Base-by-base conservation (phyloP, 2,888 invertebrate genomes). In the Diadromus collaris region DNA sequence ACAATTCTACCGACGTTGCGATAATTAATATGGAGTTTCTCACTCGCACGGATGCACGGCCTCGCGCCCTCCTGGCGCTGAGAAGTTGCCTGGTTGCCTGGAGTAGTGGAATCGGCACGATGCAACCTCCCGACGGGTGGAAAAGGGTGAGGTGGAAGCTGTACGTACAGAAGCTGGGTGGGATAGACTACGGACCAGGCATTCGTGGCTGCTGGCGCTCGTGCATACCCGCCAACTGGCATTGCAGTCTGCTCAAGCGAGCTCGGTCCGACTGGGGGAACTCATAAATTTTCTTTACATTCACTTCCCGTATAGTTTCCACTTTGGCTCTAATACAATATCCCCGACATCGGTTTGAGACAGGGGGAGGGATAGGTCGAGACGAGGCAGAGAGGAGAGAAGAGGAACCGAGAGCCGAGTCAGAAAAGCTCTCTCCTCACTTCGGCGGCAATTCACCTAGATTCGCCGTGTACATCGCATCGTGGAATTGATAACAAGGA, bases 261-360 rank as follows among this genome's bases (percentile, higher is more conserved):
- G 84, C 81, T 58, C 16, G 56, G 71, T 68, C 58, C 27, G 48
- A 64, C 75, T 60, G 38, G 60, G 81, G 38, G 67, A 83, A 84
- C 80, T 82, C 84, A 82, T 86, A 84, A 85, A 86, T 87, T 86
- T 84, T 81, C 80, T 81, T 86, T 82, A 77, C 82, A 81, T 83
- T 84, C 81, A 68, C 82, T 54, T 24, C 44, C 71, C 58, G 72
- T 65, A 41, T 41, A 79, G 60, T 64, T 79, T 76, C 60, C 72
- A 77, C 68, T 80, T 81, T 51, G 68, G 58, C 67, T 69, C 69
- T 69, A 72, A 76, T 76, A 69, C 76, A 76, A 76, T 76, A 79
- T 69, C 72, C 44, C 29, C 29, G 2, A n/a, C 61, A 46, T 63
- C 41, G 65, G 54, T 9, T 7, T 13, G 51, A 65, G 34, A 58